phyloP scores from a whole-genome alignment of 2,113 vertebrate genomes.

The Salvator merianae region DNA sequence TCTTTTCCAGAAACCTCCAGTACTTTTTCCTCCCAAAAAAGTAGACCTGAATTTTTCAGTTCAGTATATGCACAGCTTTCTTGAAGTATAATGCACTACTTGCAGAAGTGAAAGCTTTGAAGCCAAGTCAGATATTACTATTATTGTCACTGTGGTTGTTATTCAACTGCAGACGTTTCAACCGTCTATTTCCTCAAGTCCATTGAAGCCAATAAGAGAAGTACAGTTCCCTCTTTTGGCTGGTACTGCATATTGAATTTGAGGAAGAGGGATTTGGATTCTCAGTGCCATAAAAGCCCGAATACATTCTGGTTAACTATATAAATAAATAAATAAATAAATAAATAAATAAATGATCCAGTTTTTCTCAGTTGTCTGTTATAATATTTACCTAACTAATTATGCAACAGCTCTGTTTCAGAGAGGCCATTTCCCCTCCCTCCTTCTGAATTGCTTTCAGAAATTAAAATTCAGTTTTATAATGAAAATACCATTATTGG shows the following conservation, averaged over 20 bases:
- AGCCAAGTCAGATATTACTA: neutral
- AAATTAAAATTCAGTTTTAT: neutral
- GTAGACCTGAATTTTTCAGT: neutral
- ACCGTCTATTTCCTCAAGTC: neutral
- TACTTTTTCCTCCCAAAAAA: neutral
- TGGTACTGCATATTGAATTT: neutral
- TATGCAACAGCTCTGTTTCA: neutral
- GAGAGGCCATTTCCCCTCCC: neutral
- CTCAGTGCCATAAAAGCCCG: neutral
- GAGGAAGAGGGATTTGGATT: neutral
- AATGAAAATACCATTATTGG: neutral
- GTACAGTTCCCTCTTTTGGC: neutral
- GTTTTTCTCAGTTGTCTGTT: neutral
- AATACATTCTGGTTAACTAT: neutral
- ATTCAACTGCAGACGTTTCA: neutral
- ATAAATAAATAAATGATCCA: too few species aligned
- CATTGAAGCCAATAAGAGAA: constrained; percentile 5
- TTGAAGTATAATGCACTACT: neutral
- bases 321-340: too few species aligned
- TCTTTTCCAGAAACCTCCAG: neutral
- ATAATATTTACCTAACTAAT: neutral
- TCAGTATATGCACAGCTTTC: neutral
- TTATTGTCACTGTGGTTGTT: neutral
- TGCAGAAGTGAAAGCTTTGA: neutral
- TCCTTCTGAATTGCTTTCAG: neutral